These are phyloP conservation scores for Drosophila oshimai DNA, from an alignment of 1,140 invertebrate species.

Conservation along the genomic window DNA sequence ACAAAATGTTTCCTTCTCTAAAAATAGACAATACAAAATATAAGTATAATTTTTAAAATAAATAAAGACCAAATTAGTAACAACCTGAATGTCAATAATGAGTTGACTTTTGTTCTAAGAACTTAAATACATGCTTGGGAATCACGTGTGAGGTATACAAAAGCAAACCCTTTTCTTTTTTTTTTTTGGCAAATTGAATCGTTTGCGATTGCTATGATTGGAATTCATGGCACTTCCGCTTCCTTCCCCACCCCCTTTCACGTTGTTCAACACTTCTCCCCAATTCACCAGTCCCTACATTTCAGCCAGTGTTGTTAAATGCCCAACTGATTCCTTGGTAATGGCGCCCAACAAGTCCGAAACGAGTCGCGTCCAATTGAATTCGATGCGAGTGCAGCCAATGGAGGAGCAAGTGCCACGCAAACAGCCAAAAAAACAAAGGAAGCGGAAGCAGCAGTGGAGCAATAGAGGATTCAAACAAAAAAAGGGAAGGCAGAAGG, in stretches of 20 bases:
- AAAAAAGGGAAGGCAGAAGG: not conserved
- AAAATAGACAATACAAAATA: no score
- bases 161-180: no score
- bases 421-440: not conserved
- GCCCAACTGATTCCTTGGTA: not conserved
- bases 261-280: not conserved
- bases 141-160: no score
- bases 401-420: conserved; percentile 24
- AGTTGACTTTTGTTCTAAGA: no score
- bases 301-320: conserved; percentile 13
- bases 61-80: no score
- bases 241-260: not conserved
- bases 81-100: no score
- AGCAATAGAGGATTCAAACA: not conserved
- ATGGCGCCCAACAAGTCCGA: conserved; percentile 22
- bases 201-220: not conserved
- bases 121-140: no score
- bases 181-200: not conserved
- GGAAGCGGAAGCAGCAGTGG: not conserved
- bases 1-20: no score
- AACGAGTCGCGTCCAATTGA: conserved; percentile 26
- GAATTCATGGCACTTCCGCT: not conserved
- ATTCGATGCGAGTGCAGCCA: conserved; percentile 21
- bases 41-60: no score
- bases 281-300: not conserved